Conservation (phyloP, 2,888 invertebrate genomes). For the Caenorhabditis sulstoni region DNA sequence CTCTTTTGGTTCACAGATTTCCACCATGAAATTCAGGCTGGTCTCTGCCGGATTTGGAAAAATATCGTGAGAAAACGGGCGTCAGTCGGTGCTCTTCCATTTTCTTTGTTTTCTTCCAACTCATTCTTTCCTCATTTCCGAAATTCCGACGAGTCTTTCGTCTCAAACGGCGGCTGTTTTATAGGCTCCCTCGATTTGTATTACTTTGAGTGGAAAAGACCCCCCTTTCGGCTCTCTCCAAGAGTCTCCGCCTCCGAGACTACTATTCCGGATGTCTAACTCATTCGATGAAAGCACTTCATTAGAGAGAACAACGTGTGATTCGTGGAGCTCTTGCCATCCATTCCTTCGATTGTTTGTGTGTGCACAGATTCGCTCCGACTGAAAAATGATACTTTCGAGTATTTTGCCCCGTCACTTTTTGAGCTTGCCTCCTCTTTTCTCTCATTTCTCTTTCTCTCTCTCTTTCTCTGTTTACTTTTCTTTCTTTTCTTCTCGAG, state of each 20-base stretch:
- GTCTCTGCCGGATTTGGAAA: constrained; percentile 12
- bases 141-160: constrained; percentile 16
- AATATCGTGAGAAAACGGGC: constrained; percentile 38
- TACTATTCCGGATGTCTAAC: too few species aligned
- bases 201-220: constrained; percentile 15
- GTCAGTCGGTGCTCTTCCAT: too few species aligned
- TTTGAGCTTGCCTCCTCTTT: constrained; percentile 6
- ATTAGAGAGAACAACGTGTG: constrained; percentile 22
- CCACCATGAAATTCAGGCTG: constrained; percentile 25
- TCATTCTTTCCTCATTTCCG: constrained; percentile 17
- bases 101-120: constrained; percentile 7
- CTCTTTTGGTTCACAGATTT: constrained; percentile 18
- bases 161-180: background rate
- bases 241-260: too few species aligned
- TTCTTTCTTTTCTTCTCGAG: background rate
- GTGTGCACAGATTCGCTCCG: constrained; percentile 42
- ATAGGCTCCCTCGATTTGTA: background rate
- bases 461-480: constrained; percentile 10
- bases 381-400: constrained; percentile 49
- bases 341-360: constrained; percentile 27
- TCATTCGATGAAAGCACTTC: constrained; percentile 33
- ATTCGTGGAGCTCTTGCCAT: constrained; percentile 3
- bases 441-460: background rate
- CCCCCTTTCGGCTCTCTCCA: background rate
- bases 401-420: constrained; percentile 47